These are phyloP conservation scores for Cairina moschata DNA, from an alignment of 2,113 vertebrate genomes.

Conservation along the genomic window DNA sequence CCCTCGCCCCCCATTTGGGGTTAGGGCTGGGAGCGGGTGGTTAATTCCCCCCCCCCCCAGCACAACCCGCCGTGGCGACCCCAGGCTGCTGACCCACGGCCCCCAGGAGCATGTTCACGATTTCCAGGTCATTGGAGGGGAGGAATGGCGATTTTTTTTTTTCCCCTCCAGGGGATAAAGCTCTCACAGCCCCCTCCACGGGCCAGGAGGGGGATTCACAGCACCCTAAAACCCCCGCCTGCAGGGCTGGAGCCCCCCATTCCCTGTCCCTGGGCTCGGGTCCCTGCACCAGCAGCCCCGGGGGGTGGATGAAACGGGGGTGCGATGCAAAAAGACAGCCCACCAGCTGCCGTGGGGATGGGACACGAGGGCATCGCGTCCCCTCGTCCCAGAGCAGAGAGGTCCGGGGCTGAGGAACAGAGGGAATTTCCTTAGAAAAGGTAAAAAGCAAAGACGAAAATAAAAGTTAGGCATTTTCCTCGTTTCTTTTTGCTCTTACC, in stretches of 20 bases:
- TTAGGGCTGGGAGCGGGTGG: conserved; percentile 15
- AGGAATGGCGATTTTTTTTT: conserved; percentile 35
- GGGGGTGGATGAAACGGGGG: not conserved
- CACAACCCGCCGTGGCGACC: not conserved
- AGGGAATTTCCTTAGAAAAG: not conserved
- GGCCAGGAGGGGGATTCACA: not conserved
- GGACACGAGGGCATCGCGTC: fast-evolving
- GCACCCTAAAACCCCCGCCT: not conserved
- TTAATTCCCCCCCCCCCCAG: not conserved
- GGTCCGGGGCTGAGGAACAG: not conserved
- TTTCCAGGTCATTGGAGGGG: conserved; percentile 59
- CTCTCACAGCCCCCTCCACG: not conserved
- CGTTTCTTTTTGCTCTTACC: not conserved
- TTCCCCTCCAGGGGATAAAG: conserved; percentile 7
- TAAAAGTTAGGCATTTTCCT: not conserved
- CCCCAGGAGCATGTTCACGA: conserved; percentile 16
- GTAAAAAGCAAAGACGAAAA: not conserved
- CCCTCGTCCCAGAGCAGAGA: not conserved
- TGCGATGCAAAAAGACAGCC: not conserved
- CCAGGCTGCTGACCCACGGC: conserved; percentile 31
- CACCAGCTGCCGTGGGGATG: fast-evolving
- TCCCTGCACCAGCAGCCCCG: not conserved
- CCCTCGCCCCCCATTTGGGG: fast-evolving
- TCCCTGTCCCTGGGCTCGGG: not conserved
- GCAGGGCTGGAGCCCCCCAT: fast-evolving